These are phyloP conservation scores for Stichodactyla helianthus DNA, from an alignment of 64 coral and sea anemone species.

Conservation along the genomic window DNA sequence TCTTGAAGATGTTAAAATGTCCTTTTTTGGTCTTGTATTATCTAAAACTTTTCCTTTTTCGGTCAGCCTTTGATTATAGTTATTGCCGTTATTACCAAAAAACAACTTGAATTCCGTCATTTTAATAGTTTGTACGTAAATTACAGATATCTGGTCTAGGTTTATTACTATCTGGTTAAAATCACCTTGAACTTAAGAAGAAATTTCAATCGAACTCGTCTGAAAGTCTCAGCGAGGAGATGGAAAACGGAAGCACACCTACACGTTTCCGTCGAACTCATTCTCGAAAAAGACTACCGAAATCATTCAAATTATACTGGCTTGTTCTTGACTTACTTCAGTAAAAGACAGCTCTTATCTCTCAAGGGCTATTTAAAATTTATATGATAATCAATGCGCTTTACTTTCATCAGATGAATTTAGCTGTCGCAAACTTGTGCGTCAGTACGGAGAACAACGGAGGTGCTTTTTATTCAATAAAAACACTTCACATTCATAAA, in stretches of 20 bases:
- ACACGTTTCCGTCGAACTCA: neutral
- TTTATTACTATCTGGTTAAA: slow-evolving; percentile 7
- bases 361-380: neutral
- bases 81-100: too few species aligned
- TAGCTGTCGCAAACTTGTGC: neutral
- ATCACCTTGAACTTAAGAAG: neutral
- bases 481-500: neutral
- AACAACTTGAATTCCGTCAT: neutral
- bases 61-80: neutral
- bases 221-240: neutral
- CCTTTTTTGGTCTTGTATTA: too few species aligned
- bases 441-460: neutral
- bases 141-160: neutral
- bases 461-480: neutral
- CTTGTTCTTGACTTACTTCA: neutral
- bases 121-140: neutral
- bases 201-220: neutral
- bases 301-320: neutral
- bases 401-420: neutral
- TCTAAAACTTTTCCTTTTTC: neutral
- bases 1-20: too few species aligned
- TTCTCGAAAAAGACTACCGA: neutral
- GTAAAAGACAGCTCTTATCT: neutral
- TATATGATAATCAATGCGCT: neutral
- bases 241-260: neutral